Evolutionary conservation across 2,888 invertebrate genomes (phyloP), one percentile per base, ranked within the genome.

Genomic region (Lasioglossum malachurum): DNA sequence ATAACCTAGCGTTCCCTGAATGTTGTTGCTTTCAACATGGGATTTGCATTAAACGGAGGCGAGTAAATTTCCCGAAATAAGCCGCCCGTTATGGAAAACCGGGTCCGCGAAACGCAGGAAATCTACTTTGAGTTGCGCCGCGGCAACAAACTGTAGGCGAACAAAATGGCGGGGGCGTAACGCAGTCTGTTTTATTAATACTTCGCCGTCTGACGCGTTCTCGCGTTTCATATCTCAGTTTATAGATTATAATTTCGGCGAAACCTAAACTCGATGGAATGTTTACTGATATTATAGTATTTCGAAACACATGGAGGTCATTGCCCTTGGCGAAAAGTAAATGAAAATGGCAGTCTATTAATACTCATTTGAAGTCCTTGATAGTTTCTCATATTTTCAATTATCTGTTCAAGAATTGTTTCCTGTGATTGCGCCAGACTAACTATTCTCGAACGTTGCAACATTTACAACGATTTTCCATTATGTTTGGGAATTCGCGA

Each of bases 21-120:
- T 35, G 74, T 76, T 53, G 76, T 73, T 82, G 73, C 82, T n/a
- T 82, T 41, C 73, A 67, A 80, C 23, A 16, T 27, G 60, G 67
- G 23, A 69, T 67, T 12, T 12, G 27, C 80, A 46, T 80, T 80
- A 73, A 82, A 73, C 41, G 49, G 4, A 35, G 23, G 72, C 64
- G 76, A n/a, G 35, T 27, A 82, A 73, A 64, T 82, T 81, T 72
- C 44, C 46, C 35, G 35, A 53, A 76, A 83, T n/a, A 75, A 64
- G 49, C 46, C 27, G 38, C 69, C 4, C 2, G 53, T 72, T 53
- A n/a, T 19, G 49, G 75, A 35, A 27, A 82, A 73, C 31, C 16
- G 23, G 46, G 44, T 79, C 27, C 46, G 2, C n/a, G 41, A 44
- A 41, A 72, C 49, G n/a, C 12, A 41, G n/a, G 14, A 44, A 79